These are phyloP conservation scores for Ceratina australensis DNA, from an alignment of 1,140 invertebrate species.

Conservation along the genomic window DNA sequence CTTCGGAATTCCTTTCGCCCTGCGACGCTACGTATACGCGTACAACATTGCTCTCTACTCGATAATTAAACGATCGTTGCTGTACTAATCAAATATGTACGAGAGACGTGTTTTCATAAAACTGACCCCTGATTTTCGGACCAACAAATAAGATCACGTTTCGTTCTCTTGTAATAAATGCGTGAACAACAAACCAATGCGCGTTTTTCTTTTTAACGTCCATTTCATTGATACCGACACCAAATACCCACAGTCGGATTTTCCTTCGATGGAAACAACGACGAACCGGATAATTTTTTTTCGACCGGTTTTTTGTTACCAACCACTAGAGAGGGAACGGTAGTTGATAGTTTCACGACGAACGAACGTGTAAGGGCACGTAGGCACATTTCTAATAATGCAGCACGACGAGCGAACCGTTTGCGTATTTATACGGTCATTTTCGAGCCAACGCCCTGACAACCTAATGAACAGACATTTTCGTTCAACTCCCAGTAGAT, in stretches of 20 bases:
- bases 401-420: background rate
- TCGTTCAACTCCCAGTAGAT: slow-evolving; percentile 6
- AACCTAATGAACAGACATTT: slow-evolving; percentile 5
- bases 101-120: slow-evolving; percentile 13
- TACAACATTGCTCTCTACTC: background rate
- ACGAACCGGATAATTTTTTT: too few species aligned
- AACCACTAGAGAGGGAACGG: background rate
- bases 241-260: too few species aligned
- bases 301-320: too few species aligned
- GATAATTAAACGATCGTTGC: background rate
- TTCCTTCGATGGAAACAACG: too few species aligned
- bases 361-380: background rate
- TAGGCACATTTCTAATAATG: background rate
- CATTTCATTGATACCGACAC: too few species aligned
- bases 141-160: slow-evolving; percentile 33
- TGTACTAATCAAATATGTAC: background rate
- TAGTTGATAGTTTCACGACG: background rate
- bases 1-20: background rate
- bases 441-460: background rate
- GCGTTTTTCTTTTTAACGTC: background rate
- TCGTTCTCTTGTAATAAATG: slow-evolving; percentile 49
- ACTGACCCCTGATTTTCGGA: slow-evolving; percentile 36
- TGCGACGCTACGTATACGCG: background rate
- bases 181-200: slow-evolving; percentile 17
- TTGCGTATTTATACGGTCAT: background rate